Percentiles rank a stretch among this genome's conserved stretches.
Evolutionary conservation across 2,888 invertebrate species (phyloP).

Genomic region (Netelia virgata): DNA sequence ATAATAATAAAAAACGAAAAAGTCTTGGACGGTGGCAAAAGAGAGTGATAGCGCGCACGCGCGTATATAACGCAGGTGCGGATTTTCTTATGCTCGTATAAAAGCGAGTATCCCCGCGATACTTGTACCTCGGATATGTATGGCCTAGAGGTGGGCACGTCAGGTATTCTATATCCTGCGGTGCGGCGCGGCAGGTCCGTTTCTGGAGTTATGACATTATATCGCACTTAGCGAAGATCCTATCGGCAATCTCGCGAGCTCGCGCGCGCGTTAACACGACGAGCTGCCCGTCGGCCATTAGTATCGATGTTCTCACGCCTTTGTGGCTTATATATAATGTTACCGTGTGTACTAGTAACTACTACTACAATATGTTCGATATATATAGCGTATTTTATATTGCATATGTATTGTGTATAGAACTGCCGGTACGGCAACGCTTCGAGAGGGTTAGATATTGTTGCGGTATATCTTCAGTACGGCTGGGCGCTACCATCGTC

Average conservation of each 20-base stretch:
- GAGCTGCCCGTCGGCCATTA: constrained; percentile 79
- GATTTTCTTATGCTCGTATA: background rate
- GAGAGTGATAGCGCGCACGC: background rate
- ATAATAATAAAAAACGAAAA: background rate
- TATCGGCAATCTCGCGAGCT: constrained; percentile 73
- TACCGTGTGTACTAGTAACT: constrained; percentile 14
- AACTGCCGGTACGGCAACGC: constrained; percentile 45
- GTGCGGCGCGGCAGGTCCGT: constrained; percentile 68
- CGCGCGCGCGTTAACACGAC: constrained; percentile 74
- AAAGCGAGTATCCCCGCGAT: background rate
- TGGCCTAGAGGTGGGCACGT: background rate
- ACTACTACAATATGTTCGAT: constrained; percentile 42
- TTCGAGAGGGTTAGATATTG: constrained; percentile 75
- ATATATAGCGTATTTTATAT: constrained; percentile 3
- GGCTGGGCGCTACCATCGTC: constrained; percentile 71
- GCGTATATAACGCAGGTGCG: background rate
- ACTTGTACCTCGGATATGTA: background rate
- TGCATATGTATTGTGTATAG: constrained; percentile 1
- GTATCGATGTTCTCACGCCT: constrained; percentile 81
- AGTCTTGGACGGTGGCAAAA: background rate
- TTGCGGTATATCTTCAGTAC: constrained; percentile 71
- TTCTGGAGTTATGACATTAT: constrained; percentile 80
- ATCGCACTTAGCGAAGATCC: constrained; percentile 79
- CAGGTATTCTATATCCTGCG: constrained; percentile 47
- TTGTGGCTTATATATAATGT: constrained; percentile 71